A percentile compares a stretch with the other conserved stretches of the same genome.
These are phyloP conservation scores for Ursus arctos DNA, from an alignment of 2,113 vertebrate species.

Conservation along the genomic window DNA sequence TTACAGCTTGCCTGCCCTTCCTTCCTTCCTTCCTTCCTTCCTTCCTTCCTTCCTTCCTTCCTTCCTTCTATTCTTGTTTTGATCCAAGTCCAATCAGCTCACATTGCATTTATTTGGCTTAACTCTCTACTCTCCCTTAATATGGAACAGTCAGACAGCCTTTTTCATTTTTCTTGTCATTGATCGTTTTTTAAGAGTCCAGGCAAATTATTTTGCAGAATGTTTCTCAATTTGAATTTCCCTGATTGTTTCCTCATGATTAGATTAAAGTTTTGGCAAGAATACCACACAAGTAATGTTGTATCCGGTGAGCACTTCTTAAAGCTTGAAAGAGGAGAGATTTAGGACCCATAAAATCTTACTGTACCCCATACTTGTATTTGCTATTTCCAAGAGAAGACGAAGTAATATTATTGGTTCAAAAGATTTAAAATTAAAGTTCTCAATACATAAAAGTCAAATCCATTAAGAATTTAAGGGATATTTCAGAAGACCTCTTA, in stretches of 20 bases:
- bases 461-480: not conserved
- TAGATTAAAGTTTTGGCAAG: not conserved
- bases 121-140: not conserved
- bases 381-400: not conserved
- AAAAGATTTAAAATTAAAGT: slow-evolving; percentile 1
- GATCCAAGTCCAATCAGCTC: not conserved
- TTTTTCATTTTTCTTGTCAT: not conserved
- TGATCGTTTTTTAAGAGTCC: not conserved
- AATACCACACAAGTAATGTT: not conserved
- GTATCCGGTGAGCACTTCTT: not conserved
- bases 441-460: not conserved
- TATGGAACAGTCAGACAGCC: not conserved
- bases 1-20: not conserved
- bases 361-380: not conserved
- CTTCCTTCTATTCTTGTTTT: not conserved
- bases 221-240: slow-evolving; percentile 33
- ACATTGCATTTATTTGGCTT: not conserved
- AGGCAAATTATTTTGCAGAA: not conserved
- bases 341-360: not conserved
- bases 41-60: not conserved
- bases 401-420: not conserved
- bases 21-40: not conserved
- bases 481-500: not conserved
- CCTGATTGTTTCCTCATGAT: not conserved
- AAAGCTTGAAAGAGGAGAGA: not conserved